Evolutionary conservation across 2,113 vertebrate species (phyloP).

Genomic region (Eonycteris spelaea): DNA sequence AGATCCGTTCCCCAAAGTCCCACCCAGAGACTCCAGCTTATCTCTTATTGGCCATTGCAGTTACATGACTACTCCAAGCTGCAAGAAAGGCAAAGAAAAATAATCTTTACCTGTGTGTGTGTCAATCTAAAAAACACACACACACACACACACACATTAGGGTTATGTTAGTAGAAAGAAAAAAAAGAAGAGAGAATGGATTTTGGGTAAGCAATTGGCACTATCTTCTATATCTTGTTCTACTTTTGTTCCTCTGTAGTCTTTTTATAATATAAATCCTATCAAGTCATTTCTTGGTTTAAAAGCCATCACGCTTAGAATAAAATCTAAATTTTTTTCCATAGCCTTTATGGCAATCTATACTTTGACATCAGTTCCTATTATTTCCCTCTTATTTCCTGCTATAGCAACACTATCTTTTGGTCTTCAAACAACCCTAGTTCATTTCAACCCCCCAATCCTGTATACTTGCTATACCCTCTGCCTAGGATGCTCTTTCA

Average conservation of each 20-base stretch:
- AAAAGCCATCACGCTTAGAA: neutral
- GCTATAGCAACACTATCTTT: neutral
- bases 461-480: neutral
- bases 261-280: neutral
- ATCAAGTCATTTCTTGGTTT: neutral
- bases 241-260: neutral
- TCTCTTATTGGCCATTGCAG: neutral
- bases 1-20: neutral
- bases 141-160: too few species aligned
- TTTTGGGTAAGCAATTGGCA: neutral
- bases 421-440: neutral
- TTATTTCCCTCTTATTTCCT: neutral
- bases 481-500: neutral
- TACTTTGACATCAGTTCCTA: neutral
- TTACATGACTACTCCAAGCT: neutral
- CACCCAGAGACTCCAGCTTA: neutral
- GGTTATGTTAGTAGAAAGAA: neutral
- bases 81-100: neutral
- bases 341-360: neutral
- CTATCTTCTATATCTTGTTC: neutral
- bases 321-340: neutral
- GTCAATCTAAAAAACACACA: neutral
- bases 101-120: neutral
- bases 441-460: neutral
- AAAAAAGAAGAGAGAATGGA: neutral